phyloP scores from a whole-genome alignment of 2,888 invertebrate species.

The Calephelis perditalis region DNA sequence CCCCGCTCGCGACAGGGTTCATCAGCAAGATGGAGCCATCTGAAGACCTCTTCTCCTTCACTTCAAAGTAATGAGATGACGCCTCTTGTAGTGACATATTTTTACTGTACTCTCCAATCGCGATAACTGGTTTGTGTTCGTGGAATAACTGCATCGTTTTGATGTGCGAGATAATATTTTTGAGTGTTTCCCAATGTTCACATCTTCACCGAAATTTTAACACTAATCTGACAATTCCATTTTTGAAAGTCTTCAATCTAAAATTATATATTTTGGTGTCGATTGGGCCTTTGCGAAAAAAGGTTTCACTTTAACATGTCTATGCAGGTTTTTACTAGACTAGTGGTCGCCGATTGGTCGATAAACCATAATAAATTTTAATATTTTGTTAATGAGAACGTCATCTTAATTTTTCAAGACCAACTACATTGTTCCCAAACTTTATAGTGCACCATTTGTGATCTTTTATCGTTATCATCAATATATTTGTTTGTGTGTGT shows the following conservation, averaged over 20 bases:
- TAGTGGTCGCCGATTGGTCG: too few species aligned
- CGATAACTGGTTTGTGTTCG: slow-evolving; percentile 5
- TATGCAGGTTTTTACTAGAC: too few species aligned
- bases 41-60: slow-evolving; percentile 60
- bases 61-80: slow-evolving; percentile 48
- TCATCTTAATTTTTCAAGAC: too few species aligned
- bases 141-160: slow-evolving; percentile 17
- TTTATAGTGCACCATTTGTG: too few species aligned
- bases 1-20: slow-evolving; percentile 70
- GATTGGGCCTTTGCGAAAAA: slow-evolving; percentile 6
- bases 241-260: slow-evolving; percentile 40
- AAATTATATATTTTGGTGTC: slow-evolving; percentile 14
- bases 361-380: too few species aligned
- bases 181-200: slow-evolving; percentile 39
- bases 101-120: slow-evolving; percentile 31
- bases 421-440: too few species aligned
- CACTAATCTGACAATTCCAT: slow-evolving; percentile 49
- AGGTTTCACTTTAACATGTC: slow-evolving; percentile 6
- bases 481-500: too few species aligned
- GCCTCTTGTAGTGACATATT: slow-evolving; percentile 37
- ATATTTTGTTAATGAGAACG: too few species aligned
- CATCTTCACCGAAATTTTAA: slow-evolving; percentile 55
- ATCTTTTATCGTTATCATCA: too few species aligned
- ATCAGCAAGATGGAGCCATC: slow-evolving; percentile 49
- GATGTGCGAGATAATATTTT: slow-evolving; percentile 24